These are phyloP conservation scores for Orientallactaga bullata DNA, from an alignment of 2,113 vertebrate species.

Conservation along the genomic window DNA sequence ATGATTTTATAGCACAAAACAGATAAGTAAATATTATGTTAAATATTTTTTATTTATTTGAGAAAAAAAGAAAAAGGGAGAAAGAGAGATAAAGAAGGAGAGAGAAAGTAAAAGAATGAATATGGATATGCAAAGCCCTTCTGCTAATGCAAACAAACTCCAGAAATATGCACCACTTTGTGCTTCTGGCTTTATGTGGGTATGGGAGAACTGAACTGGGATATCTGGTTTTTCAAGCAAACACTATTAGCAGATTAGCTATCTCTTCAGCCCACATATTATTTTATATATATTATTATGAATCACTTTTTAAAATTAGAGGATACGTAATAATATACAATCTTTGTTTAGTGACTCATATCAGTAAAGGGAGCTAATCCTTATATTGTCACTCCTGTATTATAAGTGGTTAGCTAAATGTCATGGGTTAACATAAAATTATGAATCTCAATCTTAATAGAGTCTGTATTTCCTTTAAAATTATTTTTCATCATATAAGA, in stretches of 20 bases:
- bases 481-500: not conserved
- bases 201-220: no score
- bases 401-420: not conserved
- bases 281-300: not conserved
- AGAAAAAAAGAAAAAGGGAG: no score
- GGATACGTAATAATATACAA: not conserved
- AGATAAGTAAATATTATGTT: not conserved
- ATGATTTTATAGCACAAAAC: no score
- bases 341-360: not conserved
- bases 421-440: not conserved
- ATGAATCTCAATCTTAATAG: not conserved
- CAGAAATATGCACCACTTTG: no score
- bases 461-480: not conserved
- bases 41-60: no score
- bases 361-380: not conserved
- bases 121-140: no score
- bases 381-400: not conserved
- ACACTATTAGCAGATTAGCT: no score
- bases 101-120: no score
- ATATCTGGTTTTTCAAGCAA: no score
- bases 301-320: not conserved
- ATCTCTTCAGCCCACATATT: not conserved
- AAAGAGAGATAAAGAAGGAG: no score
- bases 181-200: no score
- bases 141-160: no score